Conservation (phyloP, 2,888 invertebrate species). For the Anagyrus pseudococci region DNA sequence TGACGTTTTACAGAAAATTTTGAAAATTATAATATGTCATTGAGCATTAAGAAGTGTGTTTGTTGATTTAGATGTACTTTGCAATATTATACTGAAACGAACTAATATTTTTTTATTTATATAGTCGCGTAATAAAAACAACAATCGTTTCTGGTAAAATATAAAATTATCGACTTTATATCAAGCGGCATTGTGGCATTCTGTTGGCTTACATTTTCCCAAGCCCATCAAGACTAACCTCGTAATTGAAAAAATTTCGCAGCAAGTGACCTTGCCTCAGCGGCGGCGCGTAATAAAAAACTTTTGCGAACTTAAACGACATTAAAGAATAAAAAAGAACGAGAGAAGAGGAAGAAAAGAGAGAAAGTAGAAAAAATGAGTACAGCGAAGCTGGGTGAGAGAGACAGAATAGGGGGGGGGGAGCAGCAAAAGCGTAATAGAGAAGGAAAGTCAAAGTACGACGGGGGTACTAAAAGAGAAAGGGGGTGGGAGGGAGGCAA, state of each 20-base stretch:
- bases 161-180: too few relatives aligned
- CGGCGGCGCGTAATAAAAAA: conserved; percentile 25
- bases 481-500: too few relatives aligned
- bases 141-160: too few relatives aligned
- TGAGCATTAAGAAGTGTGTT: too few relatives aligned
- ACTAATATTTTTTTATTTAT: too few relatives aligned
- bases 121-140: too few relatives aligned
- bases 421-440: conserved; percentile 6
- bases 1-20: too few relatives aligned
- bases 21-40: too few relatives aligned
- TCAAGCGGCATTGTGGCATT: not conserved
- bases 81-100: too few relatives aligned
- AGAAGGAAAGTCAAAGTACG: conserved; percentile 23
- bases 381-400: conserved; percentile 16
- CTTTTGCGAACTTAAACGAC: conserved; percentile 33
- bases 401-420: too few relatives aligned
- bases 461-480: too few relatives aligned
- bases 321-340: conserved; percentile 12
- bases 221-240: not conserved
- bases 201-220: not conserved
- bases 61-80: too few relatives aligned
- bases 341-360: not conserved
- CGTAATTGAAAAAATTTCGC: conserved; percentile 35
- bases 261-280: conserved; percentile 24
- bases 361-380: conserved; percentile 2